Evolutionary conservation across 1,140 invertebrate species (phyloP), one percentile per base, ranked within the genome.

Genomic region (Rhyacophila brunnea): DNA sequence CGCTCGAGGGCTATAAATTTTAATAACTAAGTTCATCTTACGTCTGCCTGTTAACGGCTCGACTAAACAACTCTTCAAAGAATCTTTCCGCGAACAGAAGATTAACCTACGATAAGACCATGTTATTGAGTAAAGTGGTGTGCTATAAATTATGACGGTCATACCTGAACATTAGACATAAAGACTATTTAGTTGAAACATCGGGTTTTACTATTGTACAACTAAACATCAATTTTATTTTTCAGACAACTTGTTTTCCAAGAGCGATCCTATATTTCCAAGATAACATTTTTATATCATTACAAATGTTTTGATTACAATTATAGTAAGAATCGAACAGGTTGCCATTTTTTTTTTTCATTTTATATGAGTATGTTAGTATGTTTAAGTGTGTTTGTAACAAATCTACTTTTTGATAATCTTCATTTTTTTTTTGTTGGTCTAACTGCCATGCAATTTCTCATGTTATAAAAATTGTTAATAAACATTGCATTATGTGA

Each of bases 321-420:
- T 51, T 58, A 51, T 18, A 51, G 51, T 52, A 57, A 40, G 54
- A 61, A 46, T 53, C 34, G 36, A 44, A 54, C 53, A 48, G 45
- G 53, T 32, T 63, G 61, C 61, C 61, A 63, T 63, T 58, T 58
- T 28, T 28, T 28, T 28, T 28, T 28, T 28, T 28, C 23, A 55
- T 58, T 58, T 63, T 58, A 46, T 59, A 51, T 58, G 56, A 62
- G 56, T 58, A 28, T 28, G 55, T 54, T 62, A 63, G 61, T 58
- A 45, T 63, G 54, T 55, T 50, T 57, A 35, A 43, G 55, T 58
- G 56, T 58, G 51, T 36, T 42, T 55, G 48, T 42, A 35, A 35
- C 38, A 36, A 13, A 49, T 49, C 19, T 9, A 5, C 28, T 35
- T 34, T n/a, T 35, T 13, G 18, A 28, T 28, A 23, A 34, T 49